phyloP scores from a whole-genome alignment of 2,888 invertebrate species.

The Beris chalybata region DNA sequence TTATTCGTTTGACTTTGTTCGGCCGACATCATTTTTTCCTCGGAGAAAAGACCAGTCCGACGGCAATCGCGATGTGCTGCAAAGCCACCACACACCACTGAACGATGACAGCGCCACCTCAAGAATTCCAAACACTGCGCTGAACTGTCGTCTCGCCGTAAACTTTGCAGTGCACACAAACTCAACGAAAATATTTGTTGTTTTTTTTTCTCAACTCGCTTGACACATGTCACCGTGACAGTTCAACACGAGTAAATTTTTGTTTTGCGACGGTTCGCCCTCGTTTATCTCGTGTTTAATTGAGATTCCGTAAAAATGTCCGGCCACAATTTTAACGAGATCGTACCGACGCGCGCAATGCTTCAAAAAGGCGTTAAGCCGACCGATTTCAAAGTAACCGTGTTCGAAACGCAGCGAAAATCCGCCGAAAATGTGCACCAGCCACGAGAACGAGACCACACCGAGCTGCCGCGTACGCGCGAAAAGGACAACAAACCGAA shows the following conservation, averaged over 20 bases:
- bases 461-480: neutral
- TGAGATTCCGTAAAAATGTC: slow-evolving; percentile 4
- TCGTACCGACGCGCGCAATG: slow-evolving; percentile 52
- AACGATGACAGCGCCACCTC: slow-evolving; percentile 23
- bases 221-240: neutral
- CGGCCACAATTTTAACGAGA: slow-evolving; percentile 42
- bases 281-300: neutral
- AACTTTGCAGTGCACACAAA: neutral
- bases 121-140: neutral
- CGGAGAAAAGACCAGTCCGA: neutral
- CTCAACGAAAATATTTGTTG: slow-evolving; percentile 27
- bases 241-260: too few species aligned
- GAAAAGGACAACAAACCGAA: neutral
- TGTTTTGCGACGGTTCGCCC: too few species aligned
- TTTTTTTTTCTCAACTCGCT: slow-evolving; percentile 34
- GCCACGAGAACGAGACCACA: neutral
- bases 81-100: slow-evolving; percentile 6
- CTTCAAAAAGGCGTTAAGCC: slow-evolving; percentile 44
- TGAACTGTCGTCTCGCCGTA: neutral
- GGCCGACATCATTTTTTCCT: slow-evolving; percentile 39
- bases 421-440: neutral
- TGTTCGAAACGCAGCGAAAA: slow-evolving; percentile 47
- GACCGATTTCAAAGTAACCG: slow-evolving; percentile 46
- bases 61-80: neutral
- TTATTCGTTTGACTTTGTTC: slow-evolving; percentile 49